Evolutionary conservation across 2,113 vertebrate species (phyloP).

Genomic region (Scomber scombrus): DNA sequence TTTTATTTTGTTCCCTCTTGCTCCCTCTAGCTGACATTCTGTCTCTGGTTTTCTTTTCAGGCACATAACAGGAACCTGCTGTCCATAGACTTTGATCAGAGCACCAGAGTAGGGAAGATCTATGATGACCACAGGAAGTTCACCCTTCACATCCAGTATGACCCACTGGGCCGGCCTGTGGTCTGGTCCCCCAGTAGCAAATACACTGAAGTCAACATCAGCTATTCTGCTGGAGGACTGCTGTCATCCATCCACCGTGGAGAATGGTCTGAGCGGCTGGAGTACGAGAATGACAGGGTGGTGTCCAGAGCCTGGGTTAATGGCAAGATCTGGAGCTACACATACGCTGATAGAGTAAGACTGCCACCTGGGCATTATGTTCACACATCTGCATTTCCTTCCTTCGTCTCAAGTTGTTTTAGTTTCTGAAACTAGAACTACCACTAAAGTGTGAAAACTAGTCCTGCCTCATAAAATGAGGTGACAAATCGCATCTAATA

Average conservation of each 20-base stretch:
- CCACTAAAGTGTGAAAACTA: not conserved
- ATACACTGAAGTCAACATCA: slow-evolving; percentile 97
- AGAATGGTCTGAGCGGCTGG: slow-evolving; percentile 95
- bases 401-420: slow-evolving; percentile 13
- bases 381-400: not conserved
- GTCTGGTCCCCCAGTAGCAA: slow-evolving; percentile 97
- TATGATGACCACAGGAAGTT: slow-evolving; percentile 99
- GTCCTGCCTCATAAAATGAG: slow-evolving; percentile 13
- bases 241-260: slow-evolving; percentile 94
- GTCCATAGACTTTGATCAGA: slow-evolving; percentile 97
- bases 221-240: slow-evolving; percentile 91
- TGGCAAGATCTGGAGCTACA: slow-evolving; percentile 99
- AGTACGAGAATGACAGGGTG: slow-evolving; percentile 95
- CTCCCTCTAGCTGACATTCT: slow-evolving; percentile 14
- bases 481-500: slow-evolving; percentile 2
- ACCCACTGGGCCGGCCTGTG: slow-evolving; percentile 91
- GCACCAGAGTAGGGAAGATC: slow-evolving; percentile 95
- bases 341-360: slow-evolving; percentile 94
- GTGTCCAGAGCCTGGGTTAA: slow-evolving; percentile 96
- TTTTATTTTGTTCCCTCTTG: slow-evolving; percentile 13
- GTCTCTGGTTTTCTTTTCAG: slow-evolving; percentile 74
- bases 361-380: not conserved
- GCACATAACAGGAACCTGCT: slow-evolving; percentile 98
- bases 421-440: slow-evolving; percentile 41
- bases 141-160: slow-evolving; percentile 96